Evolutionary conservation across 1,140 invertebrate genomes (phyloP).

Genomic region (Hyles euphorbiae): DNA sequence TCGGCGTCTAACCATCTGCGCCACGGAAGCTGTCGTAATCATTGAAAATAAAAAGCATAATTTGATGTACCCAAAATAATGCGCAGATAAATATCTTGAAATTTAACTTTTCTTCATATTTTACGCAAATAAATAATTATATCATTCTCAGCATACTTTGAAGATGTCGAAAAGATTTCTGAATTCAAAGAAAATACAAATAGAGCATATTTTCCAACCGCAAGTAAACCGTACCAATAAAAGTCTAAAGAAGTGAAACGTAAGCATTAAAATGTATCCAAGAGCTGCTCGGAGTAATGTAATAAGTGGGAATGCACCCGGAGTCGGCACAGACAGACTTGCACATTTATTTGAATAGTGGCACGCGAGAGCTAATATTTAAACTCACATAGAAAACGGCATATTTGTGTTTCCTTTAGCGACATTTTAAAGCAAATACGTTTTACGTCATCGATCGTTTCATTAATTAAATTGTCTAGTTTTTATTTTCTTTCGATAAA

Average conservation of each 20-base stretch:
- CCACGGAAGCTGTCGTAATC: too few species aligned
- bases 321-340: constrained; percentile 30
- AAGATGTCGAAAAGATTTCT: too few species aligned
- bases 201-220: too few species aligned
- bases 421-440: constrained; percentile 36
- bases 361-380: constrained; percentile 42
- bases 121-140: too few species aligned
- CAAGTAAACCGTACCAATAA: not conserved
- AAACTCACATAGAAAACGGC: constrained; percentile 43
- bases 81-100: too few species aligned
- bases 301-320: constrained; percentile 14
- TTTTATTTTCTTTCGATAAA: not conserved
- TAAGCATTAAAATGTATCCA: not conserved
- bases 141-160: too few species aligned
- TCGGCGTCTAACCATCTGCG: too few species aligned
- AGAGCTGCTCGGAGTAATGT: constrained; percentile 21
- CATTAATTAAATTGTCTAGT: not conserved
- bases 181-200: too few species aligned
- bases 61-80: too few species aligned
- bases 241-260: not conserved
- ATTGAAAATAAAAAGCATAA: too few species aligned
- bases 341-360: constrained; percentile 45
- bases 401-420: constrained; percentile 28
- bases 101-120: too few species aligned
- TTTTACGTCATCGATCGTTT: constrained; percentile 35